Conservation (phyloP, 1,140 invertebrate species). For the Chelonus insularis region DNA sequence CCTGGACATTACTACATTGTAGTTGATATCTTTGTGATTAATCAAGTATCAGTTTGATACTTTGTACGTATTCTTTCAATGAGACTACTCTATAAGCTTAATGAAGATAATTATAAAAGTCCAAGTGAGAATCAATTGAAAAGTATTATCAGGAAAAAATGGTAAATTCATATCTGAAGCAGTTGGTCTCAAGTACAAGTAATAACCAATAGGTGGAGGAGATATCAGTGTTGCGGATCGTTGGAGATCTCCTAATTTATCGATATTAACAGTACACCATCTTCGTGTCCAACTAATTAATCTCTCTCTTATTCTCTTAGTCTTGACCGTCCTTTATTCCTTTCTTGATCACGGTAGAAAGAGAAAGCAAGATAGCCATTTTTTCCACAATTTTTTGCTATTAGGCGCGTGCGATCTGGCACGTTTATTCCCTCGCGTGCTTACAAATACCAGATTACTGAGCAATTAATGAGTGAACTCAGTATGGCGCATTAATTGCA, state of each 20-base stretch:
- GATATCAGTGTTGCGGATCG: conserved; percentile 38
- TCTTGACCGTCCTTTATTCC: not conserved
- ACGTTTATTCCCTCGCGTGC: conserved; percentile 29
- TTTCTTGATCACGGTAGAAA: not conserved
- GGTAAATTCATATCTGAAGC: not conserved
- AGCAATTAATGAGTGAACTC: conserved; percentile 40
- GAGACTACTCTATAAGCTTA: too few species aligned
- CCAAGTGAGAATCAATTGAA: too few species aligned
- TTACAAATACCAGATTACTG: conserved; percentile 38
- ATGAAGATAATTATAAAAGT: too few species aligned
- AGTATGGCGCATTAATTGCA: conserved; percentile 38
- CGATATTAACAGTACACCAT: conserved; percentile 29
- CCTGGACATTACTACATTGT: not conserved
- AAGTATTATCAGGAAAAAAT: too few species aligned
- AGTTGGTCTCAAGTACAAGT: not conserved
- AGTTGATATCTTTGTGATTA: not conserved
- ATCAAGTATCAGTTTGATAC: too few species aligned
- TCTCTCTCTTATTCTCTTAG: conserved; percentile 22
- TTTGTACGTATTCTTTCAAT: too few species aligned
- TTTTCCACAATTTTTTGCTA: conserved; percentile 29
- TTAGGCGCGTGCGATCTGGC: conserved; percentile 14
- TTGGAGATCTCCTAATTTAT: conserved; percentile 37
- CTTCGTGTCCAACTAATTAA: conserved; percentile 42
- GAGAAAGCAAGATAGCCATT: not conserved
- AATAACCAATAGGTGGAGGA: not conserved